Evolutionary conservation across 1,140 invertebrate genomes (phyloP), one percentile per base, ranked within the genome.

Genomic region (Aphidius gifuensis): DNA sequence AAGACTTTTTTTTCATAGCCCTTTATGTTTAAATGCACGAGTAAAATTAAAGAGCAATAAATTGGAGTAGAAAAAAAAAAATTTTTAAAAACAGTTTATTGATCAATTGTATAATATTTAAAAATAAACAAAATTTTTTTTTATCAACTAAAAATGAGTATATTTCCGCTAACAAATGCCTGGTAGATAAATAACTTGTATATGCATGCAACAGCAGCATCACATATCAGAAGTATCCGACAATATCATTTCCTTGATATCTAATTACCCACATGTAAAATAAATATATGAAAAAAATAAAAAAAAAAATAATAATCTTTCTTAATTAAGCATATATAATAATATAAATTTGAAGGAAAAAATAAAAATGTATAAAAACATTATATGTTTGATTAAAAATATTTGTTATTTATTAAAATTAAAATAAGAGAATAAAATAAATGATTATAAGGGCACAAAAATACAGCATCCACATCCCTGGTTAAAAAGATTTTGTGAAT

Each of bases 161-260:
- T 65, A 71, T 73, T 76, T 78, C 76, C 76, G 74, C 71, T 71
- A 71, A 73, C 67, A 68, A 73, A 70, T 69, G 63, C 71, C 68
- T 63, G 68, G 63, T 61, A 68, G 74, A 76, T 76, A 77, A 75
- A 2, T 32, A 4, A 32, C 23, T 32, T 32, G 71, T 32, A 2
- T 40, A 40, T 39, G 71, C 53, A 68, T 62, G 62, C 53, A 67
- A 55, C 39, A 55, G n/a, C 11, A 23, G 11, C 54, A 49, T 49
- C 47, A 49, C 47, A 49, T 49, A 21, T 49, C 16, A 32, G 23
- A 32, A 32, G 47, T 11, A 45, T 11, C 44, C 47, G 47, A 32
- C 23, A 32, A 32, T n/a, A 11, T n/a, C 47, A 6, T 9, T 46
- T 46, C 11, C n/a, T 44, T 8, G 6, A 32, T 58, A 48, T 58